Base-by-base conservation (phyloP, 2,888 invertebrate genomes). In the Xylota sylvarum region DNA sequence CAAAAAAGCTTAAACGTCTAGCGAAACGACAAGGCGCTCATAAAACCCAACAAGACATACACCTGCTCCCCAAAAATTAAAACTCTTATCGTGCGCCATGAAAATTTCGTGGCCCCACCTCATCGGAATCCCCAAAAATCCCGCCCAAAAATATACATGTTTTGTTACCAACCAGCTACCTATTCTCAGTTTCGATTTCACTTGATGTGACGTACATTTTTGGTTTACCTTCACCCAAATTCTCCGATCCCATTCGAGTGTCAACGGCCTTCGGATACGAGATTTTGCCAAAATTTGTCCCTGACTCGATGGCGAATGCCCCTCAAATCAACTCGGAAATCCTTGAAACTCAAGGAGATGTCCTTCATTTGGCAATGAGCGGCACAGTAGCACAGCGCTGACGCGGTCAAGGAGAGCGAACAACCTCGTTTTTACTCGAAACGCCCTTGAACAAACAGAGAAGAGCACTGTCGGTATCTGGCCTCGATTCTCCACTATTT, bases 1-100 rank as follows among this genome's bases (percentile, higher is more conserved):
- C 91, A 91, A 91, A 91, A 91, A 91, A 91, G 91, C 91, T 91
- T 91, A 90, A 90, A 90, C 89, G 88, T 89, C 91, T 90, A 91
- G 90, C 91, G 90, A 90, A 89, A 89, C 89, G 89, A 91, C 89
- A 89, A 90, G 91, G 91, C 91, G 90, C 90, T 81, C 91, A 91
- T 78, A 37, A 86, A 60, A 73, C 10, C n/a, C 48, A 58, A 50
- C 55, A 62, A 56, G 35, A 43, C 6, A 23, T 6, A 17, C 7
- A 14, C 12, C 35, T 56, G 50, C 37, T 67, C 37, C 50, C 35
- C 50, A 37, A 14, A 48, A 46, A 55, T 46, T 43, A 78, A 73
- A 56, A 74, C 12, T 58, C 43, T 70, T 48, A 19, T 40, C 30
- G 4, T 27, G 7, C 48, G 14, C 14, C 12, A 48, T 65, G 37